Conservation (phyloP, 2,888 invertebrate species). For the Micoletzkya japonica region DNA sequence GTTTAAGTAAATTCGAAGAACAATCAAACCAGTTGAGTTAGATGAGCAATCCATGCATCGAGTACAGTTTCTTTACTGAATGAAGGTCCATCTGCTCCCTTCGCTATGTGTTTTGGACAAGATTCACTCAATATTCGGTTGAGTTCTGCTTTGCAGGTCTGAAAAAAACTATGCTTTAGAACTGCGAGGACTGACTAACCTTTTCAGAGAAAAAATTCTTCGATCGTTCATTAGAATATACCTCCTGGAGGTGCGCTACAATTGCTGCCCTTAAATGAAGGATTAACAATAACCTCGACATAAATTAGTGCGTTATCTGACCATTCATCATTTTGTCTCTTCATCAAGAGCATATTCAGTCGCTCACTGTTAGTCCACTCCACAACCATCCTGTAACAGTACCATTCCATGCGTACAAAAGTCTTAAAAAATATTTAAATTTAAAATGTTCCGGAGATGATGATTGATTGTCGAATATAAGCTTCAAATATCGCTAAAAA, state of each 20-base stretch:
- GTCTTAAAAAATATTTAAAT: too few species aligned
- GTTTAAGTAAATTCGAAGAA: neutral
- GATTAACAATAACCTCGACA: too few species aligned
- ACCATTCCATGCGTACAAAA: too few species aligned
- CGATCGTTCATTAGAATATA: slow-evolving; percentile 1
- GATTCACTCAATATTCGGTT: slow-evolving; percentile 7
- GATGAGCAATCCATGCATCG: slow-evolving; percentile 18
- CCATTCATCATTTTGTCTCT: slow-evolving; percentile 9
- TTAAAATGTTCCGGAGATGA: too few species aligned
- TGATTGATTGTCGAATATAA: too few species aligned
- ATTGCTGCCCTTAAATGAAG: neutral
- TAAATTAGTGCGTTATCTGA: neutral
- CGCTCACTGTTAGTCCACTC: slow-evolving; percentile 20
- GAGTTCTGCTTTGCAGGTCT: slow-evolving; percentile 21
- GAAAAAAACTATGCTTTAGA: neutral
- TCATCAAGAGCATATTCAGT: neutral
- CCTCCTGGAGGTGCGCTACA: slow-evolving; percentile 9
- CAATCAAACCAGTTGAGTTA: neutral
- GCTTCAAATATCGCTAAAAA: too few species aligned
- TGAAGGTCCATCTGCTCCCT: neutral
- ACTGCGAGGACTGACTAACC: neutral
- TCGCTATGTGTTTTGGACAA: neutral
- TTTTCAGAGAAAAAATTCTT: slow-evolving; percentile 16
- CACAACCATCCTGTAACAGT: neutral
- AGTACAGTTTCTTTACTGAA: slow-evolving; percentile 8